Percentiles rank a stretch among this genome's conserved stretches.
phyloP scores from a whole-genome alignment of 2,797 vertebrate species.

The Phylloscopus collybita region DNA sequence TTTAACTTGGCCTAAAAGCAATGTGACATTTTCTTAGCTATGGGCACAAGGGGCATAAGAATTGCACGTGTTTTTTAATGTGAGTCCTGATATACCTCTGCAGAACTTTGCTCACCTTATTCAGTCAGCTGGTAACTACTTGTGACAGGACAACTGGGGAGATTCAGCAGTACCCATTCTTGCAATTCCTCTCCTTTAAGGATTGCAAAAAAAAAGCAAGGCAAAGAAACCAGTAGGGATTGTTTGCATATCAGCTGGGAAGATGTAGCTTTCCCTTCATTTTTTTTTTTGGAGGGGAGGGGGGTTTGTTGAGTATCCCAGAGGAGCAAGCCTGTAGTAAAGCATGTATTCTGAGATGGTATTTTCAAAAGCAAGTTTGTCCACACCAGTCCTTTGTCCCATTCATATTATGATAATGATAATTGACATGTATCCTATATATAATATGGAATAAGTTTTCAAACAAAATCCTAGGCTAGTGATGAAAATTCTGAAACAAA shows the following conservation, averaged over 20 bases:
- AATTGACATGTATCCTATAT: background rate
- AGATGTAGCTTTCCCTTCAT: background rate
- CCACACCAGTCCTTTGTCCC: background rate
- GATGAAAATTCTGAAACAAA: background rate
- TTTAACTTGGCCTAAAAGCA: slow-evolving; percentile 1
- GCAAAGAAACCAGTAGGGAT: background rate
- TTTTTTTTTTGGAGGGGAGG: background rate
- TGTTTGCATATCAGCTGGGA: background rate
- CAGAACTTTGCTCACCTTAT: background rate
- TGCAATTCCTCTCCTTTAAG: background rate
- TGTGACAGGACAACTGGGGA: background rate
- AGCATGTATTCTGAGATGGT: background rate
- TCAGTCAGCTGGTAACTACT: background rate
- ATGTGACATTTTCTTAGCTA: background rate
- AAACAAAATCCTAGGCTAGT: background rate
- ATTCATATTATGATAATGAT: background rate
- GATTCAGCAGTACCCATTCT: background rate
- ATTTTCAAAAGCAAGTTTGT: background rate
- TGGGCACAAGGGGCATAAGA: background rate
- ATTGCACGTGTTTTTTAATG: background rate
- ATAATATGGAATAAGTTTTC: background rate
- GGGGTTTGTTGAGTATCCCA: background rate
- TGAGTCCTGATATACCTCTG: background rate
- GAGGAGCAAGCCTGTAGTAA: background rate
- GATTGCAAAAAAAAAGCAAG: background rate